These are phyloP conservation scores for Ceratina calcarata DNA, from an alignment of 1,140 invertebrate genomes.

Conservation along the genomic window DNA sequence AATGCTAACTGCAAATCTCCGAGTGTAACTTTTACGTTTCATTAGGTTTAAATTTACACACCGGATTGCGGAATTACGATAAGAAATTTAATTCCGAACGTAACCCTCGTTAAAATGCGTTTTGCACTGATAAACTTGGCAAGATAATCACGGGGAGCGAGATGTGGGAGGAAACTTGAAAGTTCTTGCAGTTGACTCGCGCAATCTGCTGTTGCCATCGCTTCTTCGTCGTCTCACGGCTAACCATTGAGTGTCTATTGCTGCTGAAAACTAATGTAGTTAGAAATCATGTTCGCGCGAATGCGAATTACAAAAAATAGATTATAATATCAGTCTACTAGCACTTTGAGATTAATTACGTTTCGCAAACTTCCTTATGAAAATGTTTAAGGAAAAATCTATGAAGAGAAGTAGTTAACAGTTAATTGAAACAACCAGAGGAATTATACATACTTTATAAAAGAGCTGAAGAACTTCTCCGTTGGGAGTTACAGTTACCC, in stretches of 20 bases:
- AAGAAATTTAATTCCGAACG: conserved; percentile 5
- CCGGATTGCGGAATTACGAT: not conserved
- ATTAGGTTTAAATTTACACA: not conserved
- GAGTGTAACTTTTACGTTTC: not conserved
- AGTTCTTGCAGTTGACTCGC: conserved; percentile 31
- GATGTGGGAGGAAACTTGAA: not conserved
- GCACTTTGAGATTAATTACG: too few species aligned
- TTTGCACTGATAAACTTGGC: conserved; percentile 24
- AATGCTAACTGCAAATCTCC: not conserved
- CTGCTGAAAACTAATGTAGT: conserved; percentile 9
- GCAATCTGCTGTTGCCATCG: conserved; percentile 26
- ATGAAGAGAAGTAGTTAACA: too few species aligned
- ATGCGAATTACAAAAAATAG: not conserved
- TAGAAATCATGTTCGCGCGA: not conserved
- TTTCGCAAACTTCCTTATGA: too few species aligned
- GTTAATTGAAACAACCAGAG: too few species aligned
- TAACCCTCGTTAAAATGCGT: not conserved
- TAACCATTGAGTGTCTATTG: conserved; percentile 5
- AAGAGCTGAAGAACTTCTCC: too few species aligned
- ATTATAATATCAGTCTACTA: not conserved
- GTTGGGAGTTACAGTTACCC: too few species aligned
- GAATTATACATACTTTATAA: too few species aligned
- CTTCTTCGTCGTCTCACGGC: not conserved
- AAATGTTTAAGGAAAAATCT: too few species aligned
- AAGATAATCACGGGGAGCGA: conserved; percentile 26